Evolutionary conservation across 2,113 vertebrate species (phyloP).

Genomic region (Apaloderma vittatum): DNA sequence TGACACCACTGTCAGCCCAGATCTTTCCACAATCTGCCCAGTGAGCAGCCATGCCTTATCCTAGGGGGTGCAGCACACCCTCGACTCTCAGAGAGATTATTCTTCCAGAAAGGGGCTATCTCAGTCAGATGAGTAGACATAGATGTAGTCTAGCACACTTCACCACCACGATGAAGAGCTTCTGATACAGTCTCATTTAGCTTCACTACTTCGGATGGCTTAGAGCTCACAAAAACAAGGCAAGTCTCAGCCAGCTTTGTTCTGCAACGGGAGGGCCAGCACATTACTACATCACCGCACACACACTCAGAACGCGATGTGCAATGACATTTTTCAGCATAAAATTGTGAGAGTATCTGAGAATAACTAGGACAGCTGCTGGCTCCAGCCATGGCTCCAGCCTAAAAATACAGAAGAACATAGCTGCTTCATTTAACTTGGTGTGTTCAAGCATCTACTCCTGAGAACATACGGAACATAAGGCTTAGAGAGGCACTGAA

Average conservation of each 20-base stretch:
- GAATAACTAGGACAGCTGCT: neutral
- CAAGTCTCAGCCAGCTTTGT: neutral
- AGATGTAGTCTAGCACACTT: no score
- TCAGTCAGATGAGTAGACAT: neutral
- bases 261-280: neutral
- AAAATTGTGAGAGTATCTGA: neutral
- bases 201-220: neutral
- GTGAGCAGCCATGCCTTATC: neutral
- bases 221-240: neutral
- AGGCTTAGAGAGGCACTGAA: neutral
- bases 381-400: neutral
- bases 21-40: neutral
- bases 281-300: neutral
- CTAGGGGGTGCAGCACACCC: neutral
- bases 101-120: neutral
- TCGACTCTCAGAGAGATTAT: neutral
- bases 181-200: neutral
- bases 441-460: neutral
- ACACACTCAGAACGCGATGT: neutral
- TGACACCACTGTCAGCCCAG: neutral
- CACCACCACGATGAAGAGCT: neutral
- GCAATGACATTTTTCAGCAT: neutral
- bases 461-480: neutral
- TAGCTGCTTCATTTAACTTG: neutral
- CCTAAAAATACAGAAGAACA: neutral